Base-by-base conservation (phyloP, 2,113 vertebrate genomes). In the Panurus biarmicus region DNA sequence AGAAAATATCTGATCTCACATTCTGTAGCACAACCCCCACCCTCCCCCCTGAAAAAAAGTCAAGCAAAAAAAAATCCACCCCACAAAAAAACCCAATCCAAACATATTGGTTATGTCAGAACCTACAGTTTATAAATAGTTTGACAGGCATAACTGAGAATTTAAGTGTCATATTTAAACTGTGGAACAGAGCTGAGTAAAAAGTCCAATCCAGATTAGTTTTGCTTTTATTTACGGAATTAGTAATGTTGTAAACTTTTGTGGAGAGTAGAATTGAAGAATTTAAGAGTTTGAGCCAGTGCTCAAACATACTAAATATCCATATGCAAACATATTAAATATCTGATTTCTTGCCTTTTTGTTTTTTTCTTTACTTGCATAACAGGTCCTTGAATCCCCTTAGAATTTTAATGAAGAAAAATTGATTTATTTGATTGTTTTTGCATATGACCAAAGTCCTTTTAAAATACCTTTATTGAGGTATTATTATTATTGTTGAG, bases 191-290 rank as follows among this genome's bases (percentile, higher is more conserved):
- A 56, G 5, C 18, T 87, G 51, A 54, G 26, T 4, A 15, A 35
- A 61, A 70, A 67, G 12, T 3, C 14, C 22, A 15, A 7, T 15
- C 7, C 4, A 15, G 1, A 9, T 24, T 28, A 2, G 0, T 23
- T 73, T 87, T 73, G 2, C 2, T 51, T 88, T 72, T 86, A n/a
- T 89, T 89, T 81, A 38, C 8, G 50, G 31, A 77, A 35, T 58
- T 74, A 53, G 51, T 44, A n/a, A 24, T 38, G 4, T 48, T 73
- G 5, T 72, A 61, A 78, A 67, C 29, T 50, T 87, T 35, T 9
- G 17, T 42, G 18, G 10, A 29, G 7, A 38, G 6, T 53, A 53
- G 25, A 65, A 65, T 61, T 81, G 57, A 66, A 64, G 31, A 87
- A 61, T 69, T 74, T 67, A 51, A 61, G 24, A 82, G 16, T 47